Conservation (phyloP, 2,113 vertebrate species). For the Pelecanus crispus region DNA sequence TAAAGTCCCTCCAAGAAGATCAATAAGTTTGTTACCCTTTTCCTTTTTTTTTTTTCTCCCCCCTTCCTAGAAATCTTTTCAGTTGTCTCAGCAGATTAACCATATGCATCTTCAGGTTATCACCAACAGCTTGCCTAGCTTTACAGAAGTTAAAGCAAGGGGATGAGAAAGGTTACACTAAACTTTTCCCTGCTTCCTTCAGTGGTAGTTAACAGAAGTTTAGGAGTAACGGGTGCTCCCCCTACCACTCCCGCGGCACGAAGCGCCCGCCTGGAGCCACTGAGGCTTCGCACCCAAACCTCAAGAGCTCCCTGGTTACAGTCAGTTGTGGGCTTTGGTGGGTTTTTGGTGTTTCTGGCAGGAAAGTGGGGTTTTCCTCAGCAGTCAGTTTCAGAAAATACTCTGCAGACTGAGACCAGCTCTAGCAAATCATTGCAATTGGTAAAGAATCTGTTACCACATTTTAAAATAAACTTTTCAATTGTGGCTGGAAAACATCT, state of each 20-base stretch:
- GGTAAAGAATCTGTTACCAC: background rate
- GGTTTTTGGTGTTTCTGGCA: background rate
- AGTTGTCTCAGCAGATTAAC: background rate
- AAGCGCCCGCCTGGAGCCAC: accelerated
- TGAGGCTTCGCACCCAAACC: background rate
- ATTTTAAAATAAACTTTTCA: background rate
- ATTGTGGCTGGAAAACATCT: background rate
- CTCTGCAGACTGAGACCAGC: background rate
- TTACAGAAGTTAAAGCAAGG: background rate
- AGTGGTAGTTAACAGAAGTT: accelerated
- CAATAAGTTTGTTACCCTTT: background rate
- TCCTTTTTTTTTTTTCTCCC: background rate
- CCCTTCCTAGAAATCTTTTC: background rate
- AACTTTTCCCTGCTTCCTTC: accelerated
- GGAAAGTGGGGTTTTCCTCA: background rate
- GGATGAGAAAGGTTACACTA: background rate
- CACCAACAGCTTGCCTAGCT: background rate
- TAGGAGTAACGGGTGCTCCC: accelerated
- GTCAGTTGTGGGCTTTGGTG: accelerated
- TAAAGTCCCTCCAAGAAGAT: background rate
- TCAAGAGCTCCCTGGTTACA: background rate
- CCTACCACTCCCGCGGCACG: accelerated
- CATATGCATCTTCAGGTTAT: background rate
- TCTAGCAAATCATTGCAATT: background rate
- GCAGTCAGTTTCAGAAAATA: background rate